Conservation (phyloP, 1,140 invertebrate genomes). For the Venturia canescens region DNA sequence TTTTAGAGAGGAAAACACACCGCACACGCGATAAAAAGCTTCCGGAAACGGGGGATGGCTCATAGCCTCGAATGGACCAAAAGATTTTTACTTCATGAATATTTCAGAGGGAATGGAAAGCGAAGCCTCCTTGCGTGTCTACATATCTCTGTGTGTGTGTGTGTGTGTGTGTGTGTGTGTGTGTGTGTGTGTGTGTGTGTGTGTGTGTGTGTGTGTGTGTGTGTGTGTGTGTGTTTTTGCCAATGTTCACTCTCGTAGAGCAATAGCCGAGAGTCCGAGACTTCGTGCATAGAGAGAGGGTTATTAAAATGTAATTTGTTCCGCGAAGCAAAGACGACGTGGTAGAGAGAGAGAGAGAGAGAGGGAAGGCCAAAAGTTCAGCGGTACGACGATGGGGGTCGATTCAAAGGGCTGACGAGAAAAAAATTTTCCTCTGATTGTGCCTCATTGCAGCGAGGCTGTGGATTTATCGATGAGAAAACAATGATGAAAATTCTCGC, state of each 20-base stretch:
- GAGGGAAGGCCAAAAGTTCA: not conserved
- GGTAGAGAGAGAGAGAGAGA: not conserved
- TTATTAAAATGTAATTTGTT: conserved; percentile 51
- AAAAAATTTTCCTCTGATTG: no score
- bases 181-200: no score
- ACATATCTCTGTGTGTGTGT: no score
- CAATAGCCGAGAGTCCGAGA: not conserved
- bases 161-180: no score
- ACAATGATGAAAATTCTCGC: no score
- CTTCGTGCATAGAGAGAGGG: conserved; percentile 50
- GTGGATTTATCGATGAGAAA: no score
- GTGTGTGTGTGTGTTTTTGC: not conserved
- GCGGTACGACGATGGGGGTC: no score
- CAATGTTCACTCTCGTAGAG: not conserved
- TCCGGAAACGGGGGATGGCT: not conserved
- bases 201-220: no score
- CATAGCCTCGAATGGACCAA: conserved; percentile 31
- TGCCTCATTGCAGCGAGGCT: no score
- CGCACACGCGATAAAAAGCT: not conserved
- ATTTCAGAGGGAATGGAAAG: conserved; percentile 38
- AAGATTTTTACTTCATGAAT: conserved; percentile 38
- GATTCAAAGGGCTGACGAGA: no score
- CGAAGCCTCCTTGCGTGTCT: not conserved
- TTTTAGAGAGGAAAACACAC: not conserved
- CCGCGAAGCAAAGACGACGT: conserved; percentile 22